These are phyloP conservation scores for Micrasema minimum DNA, from an alignment of 1,140 invertebrate genomes.

Conservation along the genomic window DNA sequence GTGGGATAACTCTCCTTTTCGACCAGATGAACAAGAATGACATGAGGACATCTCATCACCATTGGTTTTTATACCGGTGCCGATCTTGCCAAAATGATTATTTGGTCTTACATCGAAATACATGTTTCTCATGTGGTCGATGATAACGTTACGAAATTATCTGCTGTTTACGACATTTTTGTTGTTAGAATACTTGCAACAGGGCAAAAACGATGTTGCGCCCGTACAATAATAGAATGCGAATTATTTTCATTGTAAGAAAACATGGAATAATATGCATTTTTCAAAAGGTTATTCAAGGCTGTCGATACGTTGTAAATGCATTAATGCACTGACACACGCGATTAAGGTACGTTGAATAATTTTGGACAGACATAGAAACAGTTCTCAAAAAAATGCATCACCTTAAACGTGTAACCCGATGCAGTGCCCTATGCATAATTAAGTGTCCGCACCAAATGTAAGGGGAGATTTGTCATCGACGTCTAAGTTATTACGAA, in stretches of 20 bases:
- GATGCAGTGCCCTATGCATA: too few relatives aligned
- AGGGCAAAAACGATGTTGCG: conserved; percentile 19
- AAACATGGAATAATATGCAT: conserved; percentile 39
- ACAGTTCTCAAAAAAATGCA: too few relatives aligned
- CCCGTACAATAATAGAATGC: conserved; percentile 38
- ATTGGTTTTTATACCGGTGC: conserved; percentile 36
- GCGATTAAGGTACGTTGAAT: not conserved
- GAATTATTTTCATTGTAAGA: conserved; percentile 33
- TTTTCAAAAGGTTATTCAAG: conserved; percentile 19
- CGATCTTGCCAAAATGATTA: conserved; percentile 37
- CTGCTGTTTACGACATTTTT: conserved; percentile 35
- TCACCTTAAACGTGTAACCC: too few relatives aligned
- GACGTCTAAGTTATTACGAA: too few relatives aligned
- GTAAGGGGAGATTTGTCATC: too few relatives aligned
- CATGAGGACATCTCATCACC: conserved; percentile 3
- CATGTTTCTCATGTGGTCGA: conserved; percentile 30
- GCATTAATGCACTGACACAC: conserved; percentile 6
- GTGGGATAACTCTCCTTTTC: conserved; percentile 20
- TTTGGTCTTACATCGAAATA: conserved; percentile 37
- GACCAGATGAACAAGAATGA: conserved; percentile 26
- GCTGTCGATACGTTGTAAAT: not conserved
- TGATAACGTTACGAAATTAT: conserved; percentile 30
- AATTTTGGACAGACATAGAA: conserved; percentile 11
- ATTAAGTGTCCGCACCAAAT: too few relatives aligned
- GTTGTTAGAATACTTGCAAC: conserved; percentile 37